Evolutionary conservation across 2,888 invertebrate species (phyloP).

Genomic region (Temnothorax ravouxi): DNA sequence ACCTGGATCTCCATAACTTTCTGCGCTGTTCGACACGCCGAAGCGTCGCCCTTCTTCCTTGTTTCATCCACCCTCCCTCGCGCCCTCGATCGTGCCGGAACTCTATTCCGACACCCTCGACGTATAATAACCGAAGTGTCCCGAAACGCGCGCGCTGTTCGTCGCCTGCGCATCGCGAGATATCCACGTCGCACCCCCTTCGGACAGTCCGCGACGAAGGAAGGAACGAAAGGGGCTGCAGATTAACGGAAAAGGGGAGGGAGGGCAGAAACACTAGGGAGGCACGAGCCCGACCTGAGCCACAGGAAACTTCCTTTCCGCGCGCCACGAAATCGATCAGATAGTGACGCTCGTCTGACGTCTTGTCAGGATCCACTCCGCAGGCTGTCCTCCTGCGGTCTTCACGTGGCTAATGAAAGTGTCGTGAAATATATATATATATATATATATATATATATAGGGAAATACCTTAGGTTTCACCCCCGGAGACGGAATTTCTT

Average conservation of each 20-base stretch:
- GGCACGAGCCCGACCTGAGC: slow-evolving; percentile 56
- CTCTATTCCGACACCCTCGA: slow-evolving; percentile 23
- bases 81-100: neutral
- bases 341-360: slow-evolving; percentile 47
- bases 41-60: neutral
- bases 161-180: slow-evolving; percentile 49
- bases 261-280: slow-evolving; percentile 42
- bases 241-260: slow-evolving; percentile 34
- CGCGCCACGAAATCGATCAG: slow-evolving; percentile 60
- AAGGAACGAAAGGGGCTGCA: slow-evolving; percentile 27
- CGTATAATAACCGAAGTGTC: slow-evolving; percentile 48
- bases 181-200: slow-evolving; percentile 32
- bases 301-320: slow-evolving; percentile 59
- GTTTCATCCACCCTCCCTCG: neutral
- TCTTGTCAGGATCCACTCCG: slow-evolving; percentile 39
- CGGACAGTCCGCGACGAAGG: slow-evolving; percentile 21
- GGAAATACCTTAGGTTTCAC: neutral
- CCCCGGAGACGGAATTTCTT: slow-evolving; percentile 10
- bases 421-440: neutral
- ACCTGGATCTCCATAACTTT: slow-evolving; percentile 45
- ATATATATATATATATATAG: neutral
- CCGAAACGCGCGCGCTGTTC: slow-evolving; percentile 40
- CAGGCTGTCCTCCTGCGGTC: slow-evolving; percentile 29
- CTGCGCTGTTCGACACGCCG: slow-evolving; percentile 25
- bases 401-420: slow-evolving; percentile 33